Evolutionary conservation across 2,797 vertebrate genomes (phyloP).

Genomic region (Sebastes hubbsi): DNA sequence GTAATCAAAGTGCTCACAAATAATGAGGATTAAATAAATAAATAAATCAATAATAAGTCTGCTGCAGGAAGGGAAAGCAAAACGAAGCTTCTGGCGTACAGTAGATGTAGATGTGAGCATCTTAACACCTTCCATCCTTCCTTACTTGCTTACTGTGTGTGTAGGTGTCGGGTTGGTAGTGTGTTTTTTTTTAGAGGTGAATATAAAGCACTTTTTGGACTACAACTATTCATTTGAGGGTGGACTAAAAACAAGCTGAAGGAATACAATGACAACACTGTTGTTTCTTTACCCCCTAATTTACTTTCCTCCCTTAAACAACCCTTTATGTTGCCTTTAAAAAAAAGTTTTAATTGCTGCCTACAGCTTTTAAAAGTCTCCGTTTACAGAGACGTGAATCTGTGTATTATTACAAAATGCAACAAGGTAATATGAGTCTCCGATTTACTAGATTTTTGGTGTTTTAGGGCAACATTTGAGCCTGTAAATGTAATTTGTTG

Average conservation of each 20-base stretch:
- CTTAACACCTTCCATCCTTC: neutral
- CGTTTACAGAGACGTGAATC: rapidly evolving
- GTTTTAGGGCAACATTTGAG: neutral
- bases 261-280: neutral
- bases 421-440: neutral
- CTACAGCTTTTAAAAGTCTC: neutral
- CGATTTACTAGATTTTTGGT: neutral
- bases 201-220: neutral
- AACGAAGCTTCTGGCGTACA: neutral
- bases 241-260: neutral
- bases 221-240: neutral
- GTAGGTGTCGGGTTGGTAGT: neutral
- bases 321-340: neutral
- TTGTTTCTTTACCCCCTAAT: neutral
- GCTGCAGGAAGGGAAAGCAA: no score
- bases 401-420: neutral
- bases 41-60: neutral
- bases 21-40: neutral
- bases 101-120: neutral
- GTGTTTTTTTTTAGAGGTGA: neutral
- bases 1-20: neutral
- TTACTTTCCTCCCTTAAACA: neutral
- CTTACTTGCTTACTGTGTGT: neutral
- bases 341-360: neutral
- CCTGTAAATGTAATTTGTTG: neutral